phyloP scores from a whole-genome alignment of 2,797 vertebrate genomes.

The Hyperoplus immaculatus region DNA sequence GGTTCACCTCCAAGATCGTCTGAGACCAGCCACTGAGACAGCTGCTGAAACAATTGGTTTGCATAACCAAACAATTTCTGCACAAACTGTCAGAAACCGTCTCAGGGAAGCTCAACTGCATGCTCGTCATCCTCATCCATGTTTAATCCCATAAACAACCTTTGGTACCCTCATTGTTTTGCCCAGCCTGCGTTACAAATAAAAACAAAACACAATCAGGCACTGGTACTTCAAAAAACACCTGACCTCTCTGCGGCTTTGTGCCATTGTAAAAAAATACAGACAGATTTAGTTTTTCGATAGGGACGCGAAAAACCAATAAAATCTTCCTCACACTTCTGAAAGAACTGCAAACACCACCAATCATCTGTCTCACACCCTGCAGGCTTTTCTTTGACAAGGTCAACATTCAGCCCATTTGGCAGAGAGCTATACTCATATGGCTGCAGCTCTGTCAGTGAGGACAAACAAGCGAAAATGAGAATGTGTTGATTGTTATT shows the following conservation, averaged over 20 bases:
- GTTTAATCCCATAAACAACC: not conserved
- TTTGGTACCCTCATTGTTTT: not conserved
- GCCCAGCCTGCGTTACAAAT: not conserved
- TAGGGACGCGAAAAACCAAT: conserved; percentile 22
- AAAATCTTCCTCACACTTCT: conserved; percentile 26
- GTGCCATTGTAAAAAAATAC: not conserved
- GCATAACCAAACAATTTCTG: no score
- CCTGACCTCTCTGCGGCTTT: not conserved
- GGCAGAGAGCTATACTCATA: conserved; percentile 31
- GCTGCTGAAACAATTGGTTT: no score
- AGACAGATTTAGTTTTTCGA: conserved; percentile 4
- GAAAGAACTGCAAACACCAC: conserved; percentile 26
- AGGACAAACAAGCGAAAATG: conserved; percentile 68
- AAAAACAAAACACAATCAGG: conserved; percentile 20
- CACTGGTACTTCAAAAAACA: not conserved
- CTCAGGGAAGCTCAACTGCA: no score
- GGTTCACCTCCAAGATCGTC: no score
- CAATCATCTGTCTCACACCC: conserved; percentile 57
- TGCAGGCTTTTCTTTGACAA: conserved; percentile 58
- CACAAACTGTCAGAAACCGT: no score
- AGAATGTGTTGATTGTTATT: conserved; percentile 68
- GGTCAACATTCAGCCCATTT: conserved; percentile 62
- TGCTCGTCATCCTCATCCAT: not conserved
- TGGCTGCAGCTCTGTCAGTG: conserved; percentile 50
- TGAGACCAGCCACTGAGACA: no score